phyloP scores from a whole-genome alignment of 2,888 invertebrate genomes.

The Pseudanteris insignis region DNA sequence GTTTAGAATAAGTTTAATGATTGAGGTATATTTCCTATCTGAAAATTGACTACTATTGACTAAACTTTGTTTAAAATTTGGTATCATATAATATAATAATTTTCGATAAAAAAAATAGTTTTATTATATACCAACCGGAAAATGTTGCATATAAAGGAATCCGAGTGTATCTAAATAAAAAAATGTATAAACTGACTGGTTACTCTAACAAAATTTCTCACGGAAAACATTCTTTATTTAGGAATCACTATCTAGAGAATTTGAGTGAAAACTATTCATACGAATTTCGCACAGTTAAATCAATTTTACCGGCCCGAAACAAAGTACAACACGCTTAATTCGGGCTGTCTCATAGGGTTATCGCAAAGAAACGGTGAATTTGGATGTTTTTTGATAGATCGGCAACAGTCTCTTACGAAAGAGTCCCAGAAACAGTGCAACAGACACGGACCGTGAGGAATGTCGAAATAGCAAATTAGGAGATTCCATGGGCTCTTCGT shows the following conservation, averaged over 20 bases:
- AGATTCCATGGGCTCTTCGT: conserved; percentile 58
- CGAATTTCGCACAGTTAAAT: conserved; percentile 34
- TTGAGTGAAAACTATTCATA: conserved; percentile 20
- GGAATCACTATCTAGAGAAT: background rate
- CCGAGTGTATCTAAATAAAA: too few relatives aligned
- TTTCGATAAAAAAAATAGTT: too few relatives aligned
- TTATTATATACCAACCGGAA: too few relatives aligned
- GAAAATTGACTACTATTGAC: too few relatives aligned
- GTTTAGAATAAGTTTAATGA: too few relatives aligned
- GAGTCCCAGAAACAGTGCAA: conserved; percentile 59
- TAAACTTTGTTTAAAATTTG: too few relatives aligned
- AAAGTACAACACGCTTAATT: conserved; percentile 29
- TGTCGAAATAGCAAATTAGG: conserved; percentile 65
- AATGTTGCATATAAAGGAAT: too few relatives aligned
- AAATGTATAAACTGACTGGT: too few relatives aligned
- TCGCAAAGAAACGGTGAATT: conserved; percentile 48
- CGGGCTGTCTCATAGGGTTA: conserved; percentile 20
- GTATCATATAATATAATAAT: too few relatives aligned
- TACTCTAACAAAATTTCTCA: too few relatives aligned
- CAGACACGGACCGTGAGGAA: conserved; percentile 57
- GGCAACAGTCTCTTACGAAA: conserved; percentile 55
- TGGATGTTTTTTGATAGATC: conserved; percentile 62
- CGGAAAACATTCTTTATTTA: background rate
- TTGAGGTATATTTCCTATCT: too few relatives aligned
- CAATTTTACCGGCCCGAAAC: conserved; percentile 30